Percentiles rank a stretch among this genome's conserved stretches.
These are phyloP conservation scores for Tubulanus polymorphus DNA, from an alignment of 2,888 invertebrate species.

Conservation along the genomic window DNA sequence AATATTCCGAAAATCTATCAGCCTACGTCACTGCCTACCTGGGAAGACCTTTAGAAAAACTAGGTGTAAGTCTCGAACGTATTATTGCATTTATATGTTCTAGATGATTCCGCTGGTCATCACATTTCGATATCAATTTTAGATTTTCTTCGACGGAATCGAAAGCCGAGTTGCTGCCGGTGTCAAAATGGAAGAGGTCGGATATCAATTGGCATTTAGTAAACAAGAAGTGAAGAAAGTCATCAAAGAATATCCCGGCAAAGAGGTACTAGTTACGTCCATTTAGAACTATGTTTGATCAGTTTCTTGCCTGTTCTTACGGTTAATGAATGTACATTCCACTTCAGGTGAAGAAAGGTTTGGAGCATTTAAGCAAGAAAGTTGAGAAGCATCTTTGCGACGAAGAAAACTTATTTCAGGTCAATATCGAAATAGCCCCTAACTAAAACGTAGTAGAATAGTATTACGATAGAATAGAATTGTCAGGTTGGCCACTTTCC, in stretches of 20 bases:
- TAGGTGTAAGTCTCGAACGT: slow-evolving; percentile 75
- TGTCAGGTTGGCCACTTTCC: too few species aligned
- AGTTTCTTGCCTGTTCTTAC: background rate
- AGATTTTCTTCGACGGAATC: slow-evolving; percentile 96
- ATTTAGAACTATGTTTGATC: too few species aligned
- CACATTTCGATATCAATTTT: slow-evolving; percentile 33
- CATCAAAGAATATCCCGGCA: slow-evolving; percentile 87
- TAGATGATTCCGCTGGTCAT: too few species aligned
- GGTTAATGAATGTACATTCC: slow-evolving; percentile 1
- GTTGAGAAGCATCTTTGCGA: slow-evolving; percentile 97
- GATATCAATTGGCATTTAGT: slow-evolving; percentile 95
- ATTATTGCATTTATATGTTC: too few species aligned
- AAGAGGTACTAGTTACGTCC: slow-evolving; percentile 62
- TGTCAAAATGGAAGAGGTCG: slow-evolving; percentile 93
- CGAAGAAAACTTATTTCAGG: slow-evolving; percentile 73
- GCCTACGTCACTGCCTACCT: slow-evolving; percentile 92
- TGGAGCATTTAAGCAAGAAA: slow-evolving; percentile 89
- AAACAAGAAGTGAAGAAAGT: slow-evolving; percentile 94
- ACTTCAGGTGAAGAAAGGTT: slow-evolving; percentile 73
- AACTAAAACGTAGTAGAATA: too few species aligned
- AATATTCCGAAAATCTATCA: slow-evolving; percentile 83
- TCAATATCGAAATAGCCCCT: too few species aligned
- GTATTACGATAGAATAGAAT: too few species aligned
- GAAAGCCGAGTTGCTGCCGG: slow-evolving; percentile 88
- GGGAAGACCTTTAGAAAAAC: slow-evolving; percentile 85